Evolutionary conservation across 2,888 invertebrate genomes (phyloP).

Genomic region (Phania funesta): DNA sequence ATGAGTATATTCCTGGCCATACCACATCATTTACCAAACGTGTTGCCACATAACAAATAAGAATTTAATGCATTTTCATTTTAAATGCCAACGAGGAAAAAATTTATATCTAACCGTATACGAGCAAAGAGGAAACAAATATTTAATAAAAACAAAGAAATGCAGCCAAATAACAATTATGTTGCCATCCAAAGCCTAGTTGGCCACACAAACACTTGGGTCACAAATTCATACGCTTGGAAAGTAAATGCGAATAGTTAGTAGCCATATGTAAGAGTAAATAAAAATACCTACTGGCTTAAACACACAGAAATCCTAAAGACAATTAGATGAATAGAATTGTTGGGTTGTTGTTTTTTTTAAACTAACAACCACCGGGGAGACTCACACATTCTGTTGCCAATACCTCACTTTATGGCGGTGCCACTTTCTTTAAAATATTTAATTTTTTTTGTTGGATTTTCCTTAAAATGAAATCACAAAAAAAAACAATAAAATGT

Average conservation of each 20-base stretch:
- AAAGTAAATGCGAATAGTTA: background rate
- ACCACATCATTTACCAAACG: slow-evolving; percentile 65
- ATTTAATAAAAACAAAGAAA: slow-evolving; percentile 32
- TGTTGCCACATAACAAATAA: slow-evolving; percentile 73
- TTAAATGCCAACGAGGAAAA: slow-evolving; percentile 53
- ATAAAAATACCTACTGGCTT: slow-evolving; percentile 31
- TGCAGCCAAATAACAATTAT: slow-evolving; percentile 46
- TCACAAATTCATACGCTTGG: background rate
- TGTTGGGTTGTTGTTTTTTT: slow-evolving; percentile 12
- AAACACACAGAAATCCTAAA: slow-evolving; percentile 44
- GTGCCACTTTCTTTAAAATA: slow-evolving; percentile 48
- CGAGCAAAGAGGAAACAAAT: background rate
- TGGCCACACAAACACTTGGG: background rate
- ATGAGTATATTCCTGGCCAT: slow-evolving; percentile 59
- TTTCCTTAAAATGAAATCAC: background rate
- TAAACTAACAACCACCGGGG: slow-evolving; percentile 41
- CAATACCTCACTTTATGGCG: slow-evolving; percentile 34
- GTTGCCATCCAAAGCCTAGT: slow-evolving; percentile 37
- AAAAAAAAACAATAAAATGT: background rate
- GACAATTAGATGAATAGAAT: slow-evolving; percentile 57
- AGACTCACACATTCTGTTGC: slow-evolving; percentile 27
- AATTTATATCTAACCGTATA: slow-evolving; percentile 41
- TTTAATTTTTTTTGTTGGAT: slow-evolving; percentile 13
- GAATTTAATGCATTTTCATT: slow-evolving; percentile 75
- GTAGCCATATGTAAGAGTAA: background rate